phyloP scores from a whole-genome alignment of 2,797 vertebrate species.

The Lutra lutra region DNA sequence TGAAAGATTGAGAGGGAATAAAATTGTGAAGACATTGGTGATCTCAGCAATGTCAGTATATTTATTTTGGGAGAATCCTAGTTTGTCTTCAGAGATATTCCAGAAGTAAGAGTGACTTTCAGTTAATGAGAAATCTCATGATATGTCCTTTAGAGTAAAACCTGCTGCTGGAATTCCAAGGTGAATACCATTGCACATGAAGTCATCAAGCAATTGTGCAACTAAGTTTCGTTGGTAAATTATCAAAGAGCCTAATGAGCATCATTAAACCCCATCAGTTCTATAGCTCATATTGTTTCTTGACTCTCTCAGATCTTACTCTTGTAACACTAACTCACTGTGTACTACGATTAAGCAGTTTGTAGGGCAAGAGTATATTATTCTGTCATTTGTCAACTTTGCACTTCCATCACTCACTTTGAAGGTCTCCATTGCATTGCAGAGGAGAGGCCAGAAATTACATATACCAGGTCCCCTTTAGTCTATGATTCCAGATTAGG shows the following conservation, averaged over 20 bases:
- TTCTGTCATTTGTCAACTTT: not conserved
- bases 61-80: not conserved
- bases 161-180: not conserved
- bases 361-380: not conserved
- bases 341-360: not conserved
- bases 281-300: not conserved
- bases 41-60: not conserved
- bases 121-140: not conserved
- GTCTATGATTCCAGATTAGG: not conserved
- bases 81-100: not conserved
- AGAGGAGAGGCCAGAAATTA: not conserved
- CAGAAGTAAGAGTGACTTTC: not conserved
- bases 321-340: not conserved
- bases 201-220: not conserved
- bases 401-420: not conserved
- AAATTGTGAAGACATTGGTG: not conserved
- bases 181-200: not conserved
- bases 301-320: not conserved
- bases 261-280: not conserved
- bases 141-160: not conserved
- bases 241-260: not conserved
- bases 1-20: not conserved
- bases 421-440: not conserved
- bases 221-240: not conserved
- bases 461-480: not conserved